Percentiles rank a stretch among this genome's conserved stretches.
Conservation (phyloP, 2,113 vertebrate species). For the Peromyscus leucopus region DNA sequence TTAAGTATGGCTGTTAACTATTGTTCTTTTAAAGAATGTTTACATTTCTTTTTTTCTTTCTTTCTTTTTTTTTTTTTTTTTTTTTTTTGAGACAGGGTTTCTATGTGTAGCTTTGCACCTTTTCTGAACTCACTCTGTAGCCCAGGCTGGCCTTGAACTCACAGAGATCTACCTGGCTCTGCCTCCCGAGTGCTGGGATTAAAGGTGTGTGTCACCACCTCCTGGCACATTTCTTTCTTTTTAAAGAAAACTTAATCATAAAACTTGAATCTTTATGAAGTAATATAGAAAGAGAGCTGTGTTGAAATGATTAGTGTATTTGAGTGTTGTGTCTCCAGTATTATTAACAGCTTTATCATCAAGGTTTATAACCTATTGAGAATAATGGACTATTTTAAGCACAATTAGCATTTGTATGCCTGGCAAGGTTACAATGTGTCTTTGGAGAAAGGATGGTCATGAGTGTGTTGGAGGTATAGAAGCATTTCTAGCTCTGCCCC, state of each 20-base stretch:
- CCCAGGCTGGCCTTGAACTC: too few species aligned
- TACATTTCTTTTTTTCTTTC: conserved; percentile 33
- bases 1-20: conserved; percentile 39
- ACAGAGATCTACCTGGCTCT: too few species aligned
- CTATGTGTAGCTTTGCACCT: too few species aligned
- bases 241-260: conserved; percentile 20
- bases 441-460: conserved; percentile 4
- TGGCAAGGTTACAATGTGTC: conserved; percentile 13
- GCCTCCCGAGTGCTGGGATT: too few species aligned
- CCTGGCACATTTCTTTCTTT: conserved; percentile 34
- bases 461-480: conserved; percentile 10
- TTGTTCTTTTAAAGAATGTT: conserved; percentile 20
- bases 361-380: conserved; percentile 69
- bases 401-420: conserved; percentile 65
- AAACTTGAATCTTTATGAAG: conserved; percentile 69
- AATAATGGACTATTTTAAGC: conserved; percentile 76
- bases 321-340: conserved; percentile 66
- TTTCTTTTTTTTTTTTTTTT: too few species aligned
- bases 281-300: neutral
- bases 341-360: conserved; percentile 72
- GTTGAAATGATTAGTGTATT: conserved; percentile 61
- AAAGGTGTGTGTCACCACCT: too few species aligned
- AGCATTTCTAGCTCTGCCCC: conserved; percentile 23
- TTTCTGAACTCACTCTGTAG: too few species aligned
- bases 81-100: too few species aligned